Base-by-base conservation (phyloP, 2,797 vertebrate species). In the Sebastes aleutianus region DNA sequence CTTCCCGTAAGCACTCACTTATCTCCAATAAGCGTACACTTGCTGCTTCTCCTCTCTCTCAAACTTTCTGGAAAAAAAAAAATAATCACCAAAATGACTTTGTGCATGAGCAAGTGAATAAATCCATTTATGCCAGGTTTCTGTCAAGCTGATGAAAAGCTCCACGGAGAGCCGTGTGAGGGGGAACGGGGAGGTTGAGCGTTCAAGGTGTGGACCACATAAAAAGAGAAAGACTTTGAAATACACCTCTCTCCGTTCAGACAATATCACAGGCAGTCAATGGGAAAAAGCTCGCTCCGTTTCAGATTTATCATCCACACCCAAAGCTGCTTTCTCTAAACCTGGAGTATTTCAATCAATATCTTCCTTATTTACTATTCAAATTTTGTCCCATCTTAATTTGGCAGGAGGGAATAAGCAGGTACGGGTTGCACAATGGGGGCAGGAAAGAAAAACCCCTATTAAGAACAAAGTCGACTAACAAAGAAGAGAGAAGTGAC, bases 81-180 rank as follows among this genome's bases (percentile, higher is more conserved):
- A 85, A 85, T 56, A 84, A 91, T 87, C 70, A 75, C 68, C 26
- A 31, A 83, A 85, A 91, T 83, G 69, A 87, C 81, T 90, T 88
- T 90, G 76, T 80, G 77, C 84, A 79, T 80, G 70, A 85, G 56
- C 43, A 86, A 86, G 82, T 54, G 79, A 76, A 89, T 83, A 83
- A 79, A 88, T 91, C 66, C 32, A 61, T 79, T 62, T 76, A 87
- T 76, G 80, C 78, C 87, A 88, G 82, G 73, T 85, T 90, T 83
- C 79, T 88, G 85, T 88, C 88, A 82, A 58, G 70, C 68, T 88
- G 82, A 92, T 88, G 85, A 86, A 91, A 86, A 80, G 84, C 64
- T 74, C 54, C 20, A 24, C 4, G 9, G 61, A 74, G 69, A 74
- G 76, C 14, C 50, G 47, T 75, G 70, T 20, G 47, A 82, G 71